phyloP scores from a whole-genome alignment of 2,888 invertebrate genomes.

The Torymus tubicola region DNA sequence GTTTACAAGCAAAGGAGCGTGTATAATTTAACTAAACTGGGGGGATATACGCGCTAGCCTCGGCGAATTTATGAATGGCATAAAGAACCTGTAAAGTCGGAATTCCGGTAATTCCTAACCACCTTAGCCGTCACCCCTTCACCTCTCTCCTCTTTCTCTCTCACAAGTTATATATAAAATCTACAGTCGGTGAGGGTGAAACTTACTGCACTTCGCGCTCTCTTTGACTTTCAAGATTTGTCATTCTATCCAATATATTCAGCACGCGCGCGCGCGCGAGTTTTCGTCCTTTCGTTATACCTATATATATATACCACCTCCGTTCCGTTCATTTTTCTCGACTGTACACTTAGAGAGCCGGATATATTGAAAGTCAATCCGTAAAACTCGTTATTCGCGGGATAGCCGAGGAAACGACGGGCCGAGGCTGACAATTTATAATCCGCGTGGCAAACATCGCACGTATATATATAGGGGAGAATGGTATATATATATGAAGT shows the following conservation, averaged over 20 bases:
- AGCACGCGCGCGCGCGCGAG: not conserved
- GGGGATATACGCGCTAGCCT: too few relatives aligned
- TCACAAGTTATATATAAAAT: slow-evolving; percentile 6
- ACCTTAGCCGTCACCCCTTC: not conserved
- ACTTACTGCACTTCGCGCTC: slow-evolving; percentile 39
- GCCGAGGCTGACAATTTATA: too few relatives aligned
- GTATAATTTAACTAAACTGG: slow-evolving; percentile 23
- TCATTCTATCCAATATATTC: slow-evolving; percentile 18
- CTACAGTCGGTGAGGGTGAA: slow-evolving; percentile 27
- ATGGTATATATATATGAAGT: too few relatives aligned
- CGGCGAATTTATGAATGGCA: slow-evolving; percentile 49
- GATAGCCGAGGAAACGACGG: not conserved
- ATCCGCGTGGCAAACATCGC: too few relatives aligned
- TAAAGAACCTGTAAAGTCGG: slow-evolving; percentile 44
- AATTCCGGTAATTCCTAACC: slow-evolving; percentile 37
- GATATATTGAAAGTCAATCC: slow-evolving; percentile 12
- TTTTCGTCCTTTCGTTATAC: not conserved
- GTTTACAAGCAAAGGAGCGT: slow-evolving; percentile 13
- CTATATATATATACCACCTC: too few relatives aligned
- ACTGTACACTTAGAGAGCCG: not conserved
- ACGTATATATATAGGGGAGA: too few relatives aligned
- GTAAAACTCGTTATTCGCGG: slow-evolving; percentile 7
- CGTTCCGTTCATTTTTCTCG: slow-evolving; percentile 7
- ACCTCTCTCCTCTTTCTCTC: too few relatives aligned
- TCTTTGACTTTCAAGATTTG: slow-evolving; percentile 16